Conservation (phyloP, 2,888 invertebrate genomes). For the Gordius sp. region DNA sequence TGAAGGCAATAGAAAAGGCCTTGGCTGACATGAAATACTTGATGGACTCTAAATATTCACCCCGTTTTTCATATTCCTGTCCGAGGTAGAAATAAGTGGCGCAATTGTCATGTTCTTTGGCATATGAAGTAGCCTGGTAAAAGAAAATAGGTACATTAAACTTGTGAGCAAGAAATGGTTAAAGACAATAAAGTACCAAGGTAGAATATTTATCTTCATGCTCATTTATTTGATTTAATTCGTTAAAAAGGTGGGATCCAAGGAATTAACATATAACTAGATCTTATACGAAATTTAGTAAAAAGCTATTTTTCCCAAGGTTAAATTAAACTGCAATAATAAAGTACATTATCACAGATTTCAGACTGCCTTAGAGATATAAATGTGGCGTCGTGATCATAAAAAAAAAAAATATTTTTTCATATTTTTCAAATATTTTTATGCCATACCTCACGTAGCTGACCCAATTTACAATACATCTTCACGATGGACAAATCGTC, state of each 20-base stretch:
- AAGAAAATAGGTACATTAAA: neutral
- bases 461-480: neutral
- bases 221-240: too few relatives aligned
- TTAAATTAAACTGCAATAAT: too few relatives aligned
- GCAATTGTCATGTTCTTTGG: neutral
- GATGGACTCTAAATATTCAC: neutral
- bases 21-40: neutral
- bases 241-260: too few relatives aligned
- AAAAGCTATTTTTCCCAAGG: too few relatives aligned
- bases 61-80: neutral
- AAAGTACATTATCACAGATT: too few relatives aligned
- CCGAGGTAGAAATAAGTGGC: slow-evolving; percentile 2
- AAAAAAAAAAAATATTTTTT: too few relatives aligned
- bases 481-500: neutral
- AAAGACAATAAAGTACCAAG: neutral
- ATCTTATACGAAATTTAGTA: too few relatives aligned
- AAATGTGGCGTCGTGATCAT: too few relatives aligned
- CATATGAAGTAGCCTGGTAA: neutral
- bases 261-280: too few relatives aligned
- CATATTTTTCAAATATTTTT: too few relatives aligned
- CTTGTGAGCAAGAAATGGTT: neutral
- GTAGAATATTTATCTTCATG: too few relatives aligned
- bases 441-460: neutral
- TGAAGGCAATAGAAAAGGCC: slow-evolving; percentile 1
- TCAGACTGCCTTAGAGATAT: neutral